Conservation (phyloP, 1,140 invertebrate species). For the Diachasmimorpha longicaudata region DNA sequence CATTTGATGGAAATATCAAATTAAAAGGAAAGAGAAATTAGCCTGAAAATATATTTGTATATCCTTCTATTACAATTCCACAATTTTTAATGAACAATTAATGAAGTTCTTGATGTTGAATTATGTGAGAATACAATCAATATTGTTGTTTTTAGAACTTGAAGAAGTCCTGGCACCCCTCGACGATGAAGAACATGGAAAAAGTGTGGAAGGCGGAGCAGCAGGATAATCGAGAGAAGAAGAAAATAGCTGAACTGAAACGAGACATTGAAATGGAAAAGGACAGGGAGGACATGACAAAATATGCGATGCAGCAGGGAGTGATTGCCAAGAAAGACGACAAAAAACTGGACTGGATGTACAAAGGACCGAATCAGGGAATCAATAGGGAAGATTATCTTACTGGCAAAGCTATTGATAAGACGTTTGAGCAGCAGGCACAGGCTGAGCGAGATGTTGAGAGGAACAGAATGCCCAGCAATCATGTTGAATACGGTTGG, state of each 20-base stretch:
- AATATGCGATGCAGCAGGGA: constrained; percentile 67
- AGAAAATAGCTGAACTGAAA: constrained; percentile 71
- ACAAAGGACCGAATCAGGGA: constrained; percentile 78
- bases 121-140: too few species aligned
- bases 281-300: constrained; percentile 70
- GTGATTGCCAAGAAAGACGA: constrained; percentile 65
- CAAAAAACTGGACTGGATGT: constrained; percentile 90
- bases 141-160: constrained; percentile 65
- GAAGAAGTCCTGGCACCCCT: constrained; percentile 83
- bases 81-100: too few species aligned
- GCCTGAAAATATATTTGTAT: too few species aligned
- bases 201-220: constrained; percentile 81
- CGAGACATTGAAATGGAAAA: constrained; percentile 72
- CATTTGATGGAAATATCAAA: too few species aligned
- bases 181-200: constrained; percentile 79
- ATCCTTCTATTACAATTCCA: too few species aligned
- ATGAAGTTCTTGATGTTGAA: too few species aligned
- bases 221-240: constrained; percentile 72
- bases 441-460: constrained; percentile 63
- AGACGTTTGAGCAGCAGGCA: constrained; percentile 76
- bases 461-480: constrained; percentile 66
- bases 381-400: constrained; percentile 89
- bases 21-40: background rate
- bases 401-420: constrained; percentile 86
- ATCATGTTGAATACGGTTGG: constrained; percentile 74